A percentile compares a stretch with the other conserved stretches of the same genome.
Conservation (phyloP, 92 coral and sea anemone species). For the Galaxea fascicularis region DNA sequence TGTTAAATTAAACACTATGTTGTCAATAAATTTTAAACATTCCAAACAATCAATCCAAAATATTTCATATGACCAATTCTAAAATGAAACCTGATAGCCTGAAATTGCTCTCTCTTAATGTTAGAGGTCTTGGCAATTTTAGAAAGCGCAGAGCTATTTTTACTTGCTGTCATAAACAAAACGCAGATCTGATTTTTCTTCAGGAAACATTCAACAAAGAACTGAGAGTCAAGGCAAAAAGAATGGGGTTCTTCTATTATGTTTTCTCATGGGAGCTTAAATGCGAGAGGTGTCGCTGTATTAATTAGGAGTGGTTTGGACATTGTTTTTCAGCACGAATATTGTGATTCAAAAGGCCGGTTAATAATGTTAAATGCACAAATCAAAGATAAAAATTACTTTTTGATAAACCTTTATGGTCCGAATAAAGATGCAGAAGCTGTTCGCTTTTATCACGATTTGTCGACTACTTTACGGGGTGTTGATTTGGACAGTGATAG, state of each 20-base stretch:
- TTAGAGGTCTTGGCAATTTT: too few relatives aligned
- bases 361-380: neutral
- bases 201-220: conserved; percentile 42
- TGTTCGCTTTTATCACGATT: too few relatives aligned
- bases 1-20: neutral
- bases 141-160: conserved; percentile 13
- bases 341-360: neutral
- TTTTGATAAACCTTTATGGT: too few relatives aligned
- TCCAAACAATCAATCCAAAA: neutral
- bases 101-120: too few relatives aligned
- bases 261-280: conserved; percentile 40
- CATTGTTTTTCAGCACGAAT: conserved; percentile 5
- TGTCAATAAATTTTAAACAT: neutral
- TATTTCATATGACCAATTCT: too few relatives aligned
- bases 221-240: conserved; percentile 15
- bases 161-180: conserved; percentile 34
- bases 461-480: too few relatives aligned
- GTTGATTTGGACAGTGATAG: too few relatives aligned
- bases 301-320: conserved; percentile 26
- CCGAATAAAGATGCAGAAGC: too few relatives aligned
- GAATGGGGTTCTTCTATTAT: too few relatives aligned
- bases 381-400: conserved; percentile 2
- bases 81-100: too few relatives aligned
- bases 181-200: conserved; percentile 19
- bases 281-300: conserved; percentile 28